A percentile compares a stretch with the other conserved stretches of the same genome.
These are phyloP conservation scores for Emys orbicularis DNA, from an alignment of 2,797 vertebrate species.

Conservation along the genomic window DNA sequence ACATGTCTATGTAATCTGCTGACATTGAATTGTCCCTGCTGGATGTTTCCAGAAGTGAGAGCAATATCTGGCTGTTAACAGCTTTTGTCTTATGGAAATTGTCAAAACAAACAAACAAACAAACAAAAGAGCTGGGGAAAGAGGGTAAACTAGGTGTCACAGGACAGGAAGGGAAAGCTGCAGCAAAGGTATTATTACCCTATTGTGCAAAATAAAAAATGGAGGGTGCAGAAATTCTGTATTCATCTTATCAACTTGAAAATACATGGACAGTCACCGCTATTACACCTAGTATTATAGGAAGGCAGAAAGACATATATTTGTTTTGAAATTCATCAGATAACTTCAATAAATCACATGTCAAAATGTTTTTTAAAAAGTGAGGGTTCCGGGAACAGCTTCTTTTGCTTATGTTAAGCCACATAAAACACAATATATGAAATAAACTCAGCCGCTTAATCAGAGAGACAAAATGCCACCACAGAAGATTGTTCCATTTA, in stretches of 20 bases:
- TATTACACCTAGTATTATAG: constrained; percentile 60
- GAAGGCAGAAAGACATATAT: constrained; percentile 71
- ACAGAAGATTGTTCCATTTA: constrained; percentile 73
- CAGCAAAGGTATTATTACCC: constrained; percentile 58
- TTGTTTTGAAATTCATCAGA: constrained; percentile 76
- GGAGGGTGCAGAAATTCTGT: constrained; percentile 42
- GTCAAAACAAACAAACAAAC: background rate
- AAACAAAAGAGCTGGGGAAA: constrained; percentile 12
- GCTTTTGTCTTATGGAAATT: background rate
- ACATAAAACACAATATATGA: constrained; percentile 49
- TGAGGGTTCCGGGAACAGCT: constrained; percentile 39
- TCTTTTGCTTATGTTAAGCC: constrained; percentile 50
- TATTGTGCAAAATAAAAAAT: constrained; percentile 72
- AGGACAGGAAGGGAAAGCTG: constrained; percentile 17
- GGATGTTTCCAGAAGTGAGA: constrained; percentile 18
- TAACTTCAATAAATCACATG: constrained; percentile 73
- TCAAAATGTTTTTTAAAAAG: constrained; percentile 69
- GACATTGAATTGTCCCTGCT: background rate
- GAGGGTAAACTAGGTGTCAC: constrained; percentile 1
- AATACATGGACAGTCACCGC: constrained; percentile 70
- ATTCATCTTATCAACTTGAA: constrained; percentile 66
- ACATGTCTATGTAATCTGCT: background rate
- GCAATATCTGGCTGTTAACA: constrained; percentile 28
- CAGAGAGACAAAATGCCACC: constrained; percentile 73
- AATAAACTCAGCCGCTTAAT: constrained; percentile 74